Percentiles rank a stretch among this genome's conserved stretches.
phyloP scores from a whole-genome alignment of 2,888 invertebrate species.

The Poecilus cupreus region DNA sequence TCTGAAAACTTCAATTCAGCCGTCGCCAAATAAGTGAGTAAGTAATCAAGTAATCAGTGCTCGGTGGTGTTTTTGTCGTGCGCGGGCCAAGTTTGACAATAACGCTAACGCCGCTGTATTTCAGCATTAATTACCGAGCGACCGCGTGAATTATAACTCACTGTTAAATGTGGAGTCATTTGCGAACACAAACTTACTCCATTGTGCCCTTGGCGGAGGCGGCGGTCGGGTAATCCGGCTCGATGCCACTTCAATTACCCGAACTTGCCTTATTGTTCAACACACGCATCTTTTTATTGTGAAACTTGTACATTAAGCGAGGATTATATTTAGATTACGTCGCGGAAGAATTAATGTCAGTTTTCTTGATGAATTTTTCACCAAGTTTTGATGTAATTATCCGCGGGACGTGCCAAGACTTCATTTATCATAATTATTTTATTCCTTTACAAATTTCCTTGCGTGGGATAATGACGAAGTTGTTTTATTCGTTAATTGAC shows the following conservation, averaged over 20 bases:
- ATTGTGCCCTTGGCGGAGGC: background rate
- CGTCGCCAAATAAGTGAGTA: background rate
- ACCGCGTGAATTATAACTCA: conserved; percentile 45
- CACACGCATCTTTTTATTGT: too few relatives aligned
- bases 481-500: background rate
- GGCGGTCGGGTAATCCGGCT: background rate
- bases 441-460: too few relatives aligned
- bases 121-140: conserved; percentile 43
- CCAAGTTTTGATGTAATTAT: too few relatives aligned
- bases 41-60: background rate
- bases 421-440: too few relatives aligned
- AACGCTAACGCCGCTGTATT: conserved; percentile 38
- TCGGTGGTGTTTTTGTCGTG: conserved; percentile 17
- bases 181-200: conserved; percentile 40
- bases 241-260: conserved; percentile 9
- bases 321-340: too few relatives aligned
- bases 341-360: too few relatives aligned
- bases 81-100: conserved; percentile 34
- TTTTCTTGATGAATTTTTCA: too few relatives aligned
- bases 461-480: too few relatives aligned
- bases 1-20: background rate
- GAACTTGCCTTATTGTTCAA: background rate
- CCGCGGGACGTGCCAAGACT: too few relatives aligned
- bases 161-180: conserved; percentile 47
- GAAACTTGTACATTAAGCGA: too few relatives aligned